Percentiles rank a stretch among this genome's conserved stretches.
phyloP scores from a whole-genome alignment of 2,797 vertebrate genomes.

The Uromys caudimaculatus region DNA sequence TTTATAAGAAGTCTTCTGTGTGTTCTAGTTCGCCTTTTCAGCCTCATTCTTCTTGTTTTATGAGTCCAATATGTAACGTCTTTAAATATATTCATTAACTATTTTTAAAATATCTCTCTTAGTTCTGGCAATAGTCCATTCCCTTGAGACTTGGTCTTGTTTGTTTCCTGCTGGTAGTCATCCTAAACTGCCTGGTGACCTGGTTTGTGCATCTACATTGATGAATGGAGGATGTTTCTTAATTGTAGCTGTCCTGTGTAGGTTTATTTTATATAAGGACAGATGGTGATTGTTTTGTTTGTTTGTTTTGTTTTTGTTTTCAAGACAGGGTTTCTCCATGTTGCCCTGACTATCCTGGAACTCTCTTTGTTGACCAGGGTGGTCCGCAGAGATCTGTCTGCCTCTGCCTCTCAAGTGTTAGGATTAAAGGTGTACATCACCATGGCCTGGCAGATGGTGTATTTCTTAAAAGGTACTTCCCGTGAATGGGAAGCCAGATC shows the following conservation, averaged over 20 bases:
- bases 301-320: neutral
- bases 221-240: conserved; percentile 9
- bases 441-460: neutral
- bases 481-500: neutral
- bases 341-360: neutral
- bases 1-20: neutral
- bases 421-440: neutral
- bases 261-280: conserved; percentile 8
- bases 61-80: conserved; percentile 19
- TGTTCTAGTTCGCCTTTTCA: neutral
- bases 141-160: conserved; percentile 3
- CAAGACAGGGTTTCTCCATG: neutral
- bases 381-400: neutral
- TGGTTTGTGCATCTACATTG: neutral
- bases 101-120: conserved; percentile 21
- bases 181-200: neutral
- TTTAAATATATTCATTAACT: conserved; percentile 50
- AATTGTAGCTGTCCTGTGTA: neutral
- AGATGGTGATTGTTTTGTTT: neutral
- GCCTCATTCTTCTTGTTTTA: conserved; percentile 57
- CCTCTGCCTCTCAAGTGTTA: neutral
- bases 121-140: conserved; percentile 55
- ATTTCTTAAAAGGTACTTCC: neutral
- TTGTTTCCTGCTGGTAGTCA: conserved; percentile 19
- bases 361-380: neutral